Base-by-base conservation (phyloP, 2,888 invertebrate genomes). In the Phortica okadai region DNA sequence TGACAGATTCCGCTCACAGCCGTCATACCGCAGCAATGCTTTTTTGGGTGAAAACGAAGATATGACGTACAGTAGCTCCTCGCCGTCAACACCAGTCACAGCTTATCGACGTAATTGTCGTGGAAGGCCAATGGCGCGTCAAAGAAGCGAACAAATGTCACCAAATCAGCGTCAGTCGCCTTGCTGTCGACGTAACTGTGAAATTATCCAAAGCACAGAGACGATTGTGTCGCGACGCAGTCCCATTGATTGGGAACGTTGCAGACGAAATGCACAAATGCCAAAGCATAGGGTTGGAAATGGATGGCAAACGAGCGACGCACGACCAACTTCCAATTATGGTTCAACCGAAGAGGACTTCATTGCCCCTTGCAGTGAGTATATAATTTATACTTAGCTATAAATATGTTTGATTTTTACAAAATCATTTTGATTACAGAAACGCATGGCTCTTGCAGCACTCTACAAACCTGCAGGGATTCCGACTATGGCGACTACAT, bases 211-310 rank as follows among this genome's bases (percentile, higher is more conserved):
- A 11, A 50, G 50, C 14, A 14, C 8, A 1, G 50, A 50, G 50
- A 50, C 50, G 6, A 8, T 50, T 11, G 3, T 14, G 50, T 11
- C 2, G 50, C 3, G 50, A 50, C 50, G 64, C 25, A 16, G 7
- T 33, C 33, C 25, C 25, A 64, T 64, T 14, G 64, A 64, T 64
- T 64, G 64, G 64, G 64, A 64, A 33, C 64, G 64, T 33, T 33
- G 64, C 14, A 64, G 64, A 64, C 64, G 41, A 6, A 50, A 14
- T 50, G 10, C 50, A 6, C 8, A 50, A 8, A 11, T 50, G 50
- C 8, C 33, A 14, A 33, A 33, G 10, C 33, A 14, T 33, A 8
- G 11, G 2, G 14, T 0, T 50, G 10, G 6, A 50, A 5, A 50
- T 50, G 10, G 1, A 8, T 11, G 6, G 3, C 8, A 14, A 5